Percentiles rank a stretch among this genome's conserved stretches.
Conservation (phyloP, 2,113 vertebrate genomes). For the Psittacara wagleri region DNA sequence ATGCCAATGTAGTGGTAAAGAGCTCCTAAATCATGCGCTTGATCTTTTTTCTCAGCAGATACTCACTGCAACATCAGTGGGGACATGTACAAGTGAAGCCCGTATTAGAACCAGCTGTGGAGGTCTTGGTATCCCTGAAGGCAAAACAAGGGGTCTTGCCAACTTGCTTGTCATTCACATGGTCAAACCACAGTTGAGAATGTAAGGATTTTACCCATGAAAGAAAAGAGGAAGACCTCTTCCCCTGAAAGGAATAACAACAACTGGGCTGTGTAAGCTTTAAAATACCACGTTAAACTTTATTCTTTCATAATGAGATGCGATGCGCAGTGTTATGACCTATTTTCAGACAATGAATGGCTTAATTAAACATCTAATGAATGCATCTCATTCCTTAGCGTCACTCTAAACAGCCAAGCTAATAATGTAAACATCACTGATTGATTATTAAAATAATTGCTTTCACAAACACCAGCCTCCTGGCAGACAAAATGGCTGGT, state of each 20-base stretch:
- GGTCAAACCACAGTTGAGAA: not conserved
- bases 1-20: not conserved
- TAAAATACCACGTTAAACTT: not conserved
- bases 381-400: not conserved
- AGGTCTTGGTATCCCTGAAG: not conserved
- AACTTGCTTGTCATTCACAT: not conserved
- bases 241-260: not conserved
- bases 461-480: not conserved
- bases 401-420: not conserved
- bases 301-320: not conserved
- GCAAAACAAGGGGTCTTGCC: not conserved
- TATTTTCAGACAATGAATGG: not conserved
- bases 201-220: not conserved
- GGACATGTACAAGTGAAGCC: not conserved
- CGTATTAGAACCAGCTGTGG: not conserved
- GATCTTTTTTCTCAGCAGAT: not conserved
- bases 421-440: slow-evolving; percentile 10
- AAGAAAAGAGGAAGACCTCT: not conserved
- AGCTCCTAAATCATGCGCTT: not conserved
- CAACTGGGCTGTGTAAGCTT: not conserved
- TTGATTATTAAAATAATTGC: slow-evolving; percentile 36
- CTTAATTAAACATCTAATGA: slow-evolving; percentile 39
- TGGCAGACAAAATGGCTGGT: not conserved
- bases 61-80: not conserved
- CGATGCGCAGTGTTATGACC: not conserved